Evolutionary conservation across 2,113 vertebrate genomes (phyloP).

Genomic region (Otis tarda): DNA sequence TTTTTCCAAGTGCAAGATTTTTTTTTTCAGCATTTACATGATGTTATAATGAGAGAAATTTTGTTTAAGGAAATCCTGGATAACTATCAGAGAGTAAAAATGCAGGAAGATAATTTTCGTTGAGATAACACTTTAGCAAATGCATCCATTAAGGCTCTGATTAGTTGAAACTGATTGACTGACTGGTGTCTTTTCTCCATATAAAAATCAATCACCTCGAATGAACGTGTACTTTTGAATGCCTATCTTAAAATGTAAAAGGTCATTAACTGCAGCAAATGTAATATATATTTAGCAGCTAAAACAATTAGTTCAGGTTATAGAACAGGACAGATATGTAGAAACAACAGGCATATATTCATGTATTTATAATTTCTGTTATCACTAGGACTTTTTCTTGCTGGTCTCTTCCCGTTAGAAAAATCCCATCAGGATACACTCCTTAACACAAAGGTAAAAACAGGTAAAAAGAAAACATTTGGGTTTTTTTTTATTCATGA

Average conservation of each 20-base stretch:
- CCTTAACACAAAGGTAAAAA: background rate
- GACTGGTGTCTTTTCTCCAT: background rate
- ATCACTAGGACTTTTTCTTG: background rate
- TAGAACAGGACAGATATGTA: background rate
- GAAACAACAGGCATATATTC: background rate
- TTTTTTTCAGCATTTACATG: background rate
- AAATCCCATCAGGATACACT: background rate
- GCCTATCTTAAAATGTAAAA: background rate
- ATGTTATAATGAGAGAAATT: background rate
- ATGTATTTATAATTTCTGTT: background rate
- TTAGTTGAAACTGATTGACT: background rate
- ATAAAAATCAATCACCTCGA: background rate
- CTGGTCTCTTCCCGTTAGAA: background rate
- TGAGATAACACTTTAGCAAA: background rate
- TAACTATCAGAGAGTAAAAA: background rate
- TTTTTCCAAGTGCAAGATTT: background rate
- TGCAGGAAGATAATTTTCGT: background rate
- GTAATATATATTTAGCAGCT: background rate
- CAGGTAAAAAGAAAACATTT: background rate
- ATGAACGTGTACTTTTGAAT: background rate
- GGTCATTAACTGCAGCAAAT: background rate
- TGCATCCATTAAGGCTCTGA: background rate
- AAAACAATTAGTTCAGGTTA: background rate
- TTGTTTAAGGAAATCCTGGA: background rate
- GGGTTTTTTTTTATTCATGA: background rate